phyloP scores from a whole-genome alignment of 1,140 invertebrate species.

The Acromyrmex charruanus region DNA sequence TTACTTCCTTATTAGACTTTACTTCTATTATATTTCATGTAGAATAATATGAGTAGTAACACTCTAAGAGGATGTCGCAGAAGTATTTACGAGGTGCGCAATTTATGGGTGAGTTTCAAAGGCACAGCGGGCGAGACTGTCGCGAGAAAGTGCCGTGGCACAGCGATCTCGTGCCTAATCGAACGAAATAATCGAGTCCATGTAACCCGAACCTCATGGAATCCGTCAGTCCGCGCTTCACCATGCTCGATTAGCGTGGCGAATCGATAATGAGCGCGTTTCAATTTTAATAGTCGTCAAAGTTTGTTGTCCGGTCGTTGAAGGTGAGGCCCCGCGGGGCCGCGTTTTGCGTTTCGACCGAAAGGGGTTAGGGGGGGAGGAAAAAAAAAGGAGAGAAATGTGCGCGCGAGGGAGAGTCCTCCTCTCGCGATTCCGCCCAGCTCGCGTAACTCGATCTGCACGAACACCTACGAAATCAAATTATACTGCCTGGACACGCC shows the following conservation, averaged over 20 bases:
- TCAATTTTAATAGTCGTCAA: constrained; percentile 59
- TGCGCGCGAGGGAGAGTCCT: constrained; percentile 3
- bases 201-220: constrained; percentile 41
- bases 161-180: constrained; percentile 48
- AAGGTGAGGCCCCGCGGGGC: background rate
- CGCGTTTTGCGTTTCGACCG: background rate
- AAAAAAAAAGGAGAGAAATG: background rate
- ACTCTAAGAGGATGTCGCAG: background rate
- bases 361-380: no score
- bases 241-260: constrained; percentile 43
- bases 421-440: background rate
- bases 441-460: constrained; percentile 49
- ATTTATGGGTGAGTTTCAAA: constrained; percentile 5
- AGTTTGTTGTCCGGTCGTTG: constrained; percentile 32
- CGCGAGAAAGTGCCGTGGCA: constrained; percentile 38
- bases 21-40: background rate
- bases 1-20: background rate
- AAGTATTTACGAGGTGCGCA: constrained; percentile 26
- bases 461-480: constrained; percentile 58
- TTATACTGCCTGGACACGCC: constrained; percentile 48
- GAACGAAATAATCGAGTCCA: constrained; percentile 50
- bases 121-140: background rate
- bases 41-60: background rate
- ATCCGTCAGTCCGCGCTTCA: constrained; percentile 24
- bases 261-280: constrained; percentile 61